Percentiles rank a stretch among this genome's conserved stretches.
phyloP scores from a whole-genome alignment of 2,113 vertebrate species.

The Turnix velox region DNA sequence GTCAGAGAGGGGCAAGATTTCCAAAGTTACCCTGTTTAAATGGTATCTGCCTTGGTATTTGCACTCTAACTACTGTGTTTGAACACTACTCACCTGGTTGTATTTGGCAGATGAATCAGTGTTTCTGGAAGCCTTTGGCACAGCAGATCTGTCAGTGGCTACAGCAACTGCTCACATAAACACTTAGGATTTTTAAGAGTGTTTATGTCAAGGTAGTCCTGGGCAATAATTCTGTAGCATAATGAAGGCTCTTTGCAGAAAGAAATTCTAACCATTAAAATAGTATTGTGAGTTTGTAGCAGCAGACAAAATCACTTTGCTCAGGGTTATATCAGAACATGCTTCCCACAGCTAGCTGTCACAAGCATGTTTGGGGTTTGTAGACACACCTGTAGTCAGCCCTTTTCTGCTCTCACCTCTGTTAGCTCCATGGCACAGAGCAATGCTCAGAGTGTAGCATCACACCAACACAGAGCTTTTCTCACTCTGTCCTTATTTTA shows the following conservation, averaged over 20 bases:
- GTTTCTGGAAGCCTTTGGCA: not conserved
- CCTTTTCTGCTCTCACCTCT: not conserved
- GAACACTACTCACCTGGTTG: not conserved
- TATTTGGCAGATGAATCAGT: not conserved
- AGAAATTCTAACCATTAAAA: not conserved
- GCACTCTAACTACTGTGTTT: not conserved
- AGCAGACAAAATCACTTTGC: not conserved
- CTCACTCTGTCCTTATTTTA: not conserved
- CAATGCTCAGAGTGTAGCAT: rapidly evolving
- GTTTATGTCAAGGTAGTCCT: not conserved
- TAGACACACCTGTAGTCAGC: not conserved
- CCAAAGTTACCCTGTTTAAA: not conserved
- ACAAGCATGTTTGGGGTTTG: not conserved
- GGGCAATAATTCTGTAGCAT: not conserved
- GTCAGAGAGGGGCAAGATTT: not conserved
- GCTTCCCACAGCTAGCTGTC: not conserved
- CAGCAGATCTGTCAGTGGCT: not conserved
- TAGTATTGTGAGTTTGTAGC: not conserved
- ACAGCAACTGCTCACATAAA: rapidly evolving
- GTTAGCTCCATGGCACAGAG: not conserved
- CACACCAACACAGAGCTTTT: not conserved
- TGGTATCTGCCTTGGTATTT: not conserved
- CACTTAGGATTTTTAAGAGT: too few relatives aligned
- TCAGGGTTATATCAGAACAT: not conserved
- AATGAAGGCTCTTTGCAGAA: not conserved